Percentiles rank a stretch among this genome's conserved stretches.
These are phyloP conservation scores for Enteromius trimaculatus DNA, from an alignment of 2,797 vertebrate genomes.

Conservation along the genomic window DNA sequence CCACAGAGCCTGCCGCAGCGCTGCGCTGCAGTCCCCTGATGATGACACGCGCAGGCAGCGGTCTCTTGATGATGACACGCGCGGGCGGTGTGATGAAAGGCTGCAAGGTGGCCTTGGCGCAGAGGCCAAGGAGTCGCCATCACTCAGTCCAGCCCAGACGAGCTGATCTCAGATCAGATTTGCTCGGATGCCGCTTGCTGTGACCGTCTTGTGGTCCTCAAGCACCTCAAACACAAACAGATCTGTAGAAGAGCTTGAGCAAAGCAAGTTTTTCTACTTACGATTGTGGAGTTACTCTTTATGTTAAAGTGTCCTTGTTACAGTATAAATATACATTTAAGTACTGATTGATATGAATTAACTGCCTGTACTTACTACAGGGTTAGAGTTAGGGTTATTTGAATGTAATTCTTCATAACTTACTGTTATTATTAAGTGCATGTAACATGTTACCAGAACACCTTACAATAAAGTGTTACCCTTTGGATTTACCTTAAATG, in stretches of 20 bases:
- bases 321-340: neutral
- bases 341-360: neutral
- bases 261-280: neutral
- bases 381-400: neutral
- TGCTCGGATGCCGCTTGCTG: neutral
- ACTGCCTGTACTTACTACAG: neutral
- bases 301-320: neutral
- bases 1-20: conserved; percentile 73
- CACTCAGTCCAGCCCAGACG: conserved; percentile 74
- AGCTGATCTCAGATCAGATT: conserved; percentile 70
- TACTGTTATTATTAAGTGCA: neutral
- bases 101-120: conserved; percentile 76
- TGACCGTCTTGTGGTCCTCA: neutral
- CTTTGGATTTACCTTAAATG: no score
- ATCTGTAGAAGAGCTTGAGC: neutral
- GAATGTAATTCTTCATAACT: neutral
- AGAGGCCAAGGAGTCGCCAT: conserved; percentile 78
- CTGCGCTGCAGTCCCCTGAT: conserved; percentile 57
- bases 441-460: neutral
- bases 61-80: conserved; percentile 64
- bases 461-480: neutral
- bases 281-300: neutral
- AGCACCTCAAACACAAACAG: conserved; percentile 6
- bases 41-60: conserved; percentile 76
- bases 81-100: conserved; percentile 78